These are phyloP conservation scores for Cololabis saira DNA, from an alignment of 2,113 vertebrate genomes.

Conservation along the genomic window DNA sequence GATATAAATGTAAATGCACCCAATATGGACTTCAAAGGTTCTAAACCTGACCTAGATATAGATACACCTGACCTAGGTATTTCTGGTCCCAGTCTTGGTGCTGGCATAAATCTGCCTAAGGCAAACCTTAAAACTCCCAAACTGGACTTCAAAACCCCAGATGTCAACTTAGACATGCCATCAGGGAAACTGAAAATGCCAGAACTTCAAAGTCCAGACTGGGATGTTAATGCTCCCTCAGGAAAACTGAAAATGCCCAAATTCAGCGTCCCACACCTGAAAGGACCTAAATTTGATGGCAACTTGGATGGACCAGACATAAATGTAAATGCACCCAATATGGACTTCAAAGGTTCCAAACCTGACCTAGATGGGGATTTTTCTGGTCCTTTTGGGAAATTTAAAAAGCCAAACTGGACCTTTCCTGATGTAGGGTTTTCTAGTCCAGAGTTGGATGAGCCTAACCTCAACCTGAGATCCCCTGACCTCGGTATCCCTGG, in stretches of 20 bases:
- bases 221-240: conserved; percentile 43
- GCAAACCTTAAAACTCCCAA: neutral
- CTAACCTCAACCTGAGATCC: too few relatives aligned
- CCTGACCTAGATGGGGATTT: conserved; percentile 35
- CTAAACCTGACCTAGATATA: conserved; percentile 24
- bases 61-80: conserved; percentile 27
- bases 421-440: too few relatives aligned
- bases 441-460: too few relatives aligned
- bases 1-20: conserved; percentile 40
- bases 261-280: conserved; percentile 62
- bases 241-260: conserved; percentile 56
- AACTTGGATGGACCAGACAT: conserved; percentile 47
- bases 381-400: too few relatives aligned
- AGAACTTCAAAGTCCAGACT: conserved; percentile 46
- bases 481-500: too few relatives aligned
- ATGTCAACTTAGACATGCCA: neutral
- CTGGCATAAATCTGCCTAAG: conserved; percentile 8
- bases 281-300: conserved; percentile 34
- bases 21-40: conserved; percentile 30
- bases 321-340: conserved; percentile 36
- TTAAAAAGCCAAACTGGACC: too few relatives aligned
- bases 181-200: neutral
- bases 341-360: conserved; percentile 43
- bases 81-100: conserved; percentile 31
- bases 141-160: neutral